Evolutionary conservation across 2,797 vertebrate genomes (phyloP), one percentile per base, ranked within the genome.

Genomic region (Macropodus opercularis): DNA sequence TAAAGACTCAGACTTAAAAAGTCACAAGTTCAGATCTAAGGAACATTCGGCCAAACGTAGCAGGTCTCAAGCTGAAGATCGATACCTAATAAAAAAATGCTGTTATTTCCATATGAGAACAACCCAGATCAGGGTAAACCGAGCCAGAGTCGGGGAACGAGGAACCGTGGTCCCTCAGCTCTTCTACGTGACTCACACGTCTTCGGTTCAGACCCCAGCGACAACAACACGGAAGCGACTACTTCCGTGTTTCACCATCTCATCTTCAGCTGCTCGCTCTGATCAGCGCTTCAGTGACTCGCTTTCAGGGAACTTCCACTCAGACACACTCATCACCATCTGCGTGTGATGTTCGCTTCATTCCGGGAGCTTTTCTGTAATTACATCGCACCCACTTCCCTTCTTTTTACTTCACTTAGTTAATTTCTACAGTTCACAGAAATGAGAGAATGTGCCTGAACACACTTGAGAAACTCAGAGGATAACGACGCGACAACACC

Each of bases 1-100:
- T 47, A 61, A 63, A 62, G 57, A 61, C 40, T 3, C 24, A 4
- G 31, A 58, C 34, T 63, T 42, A 36, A 72, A 48, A 44, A 32
- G 51, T 55, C 51, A 64, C 17, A 3, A 14, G 48, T 60, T 55
- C 44, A 31, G 39, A 46, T 59, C 63, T 64, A 32, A 5, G 43
- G 19, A 15, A 56, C n/a, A 36, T 17, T 47, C 23, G 24, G 39
- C 43, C 42, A 13, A 32, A 38, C 23, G 31, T 40, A 17, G 49
- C 34, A 1, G 6, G 19, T 44, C 50, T 61, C 42, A 1, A n/a
- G 56, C 61, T 44, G 39, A 74, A 41, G 58, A 62, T 60, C 48
- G 44, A 67, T 56, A 47, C 5, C 53, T 23, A 8, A 8, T 18
- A 63, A 35, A 59, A 8, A 59, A 44, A 65, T 15, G 6, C 3